Evolutionary conservation across 1,140 invertebrate genomes (phyloP).

Genomic region (Pachyrhynchus sulphureomaculatus): DNA sequence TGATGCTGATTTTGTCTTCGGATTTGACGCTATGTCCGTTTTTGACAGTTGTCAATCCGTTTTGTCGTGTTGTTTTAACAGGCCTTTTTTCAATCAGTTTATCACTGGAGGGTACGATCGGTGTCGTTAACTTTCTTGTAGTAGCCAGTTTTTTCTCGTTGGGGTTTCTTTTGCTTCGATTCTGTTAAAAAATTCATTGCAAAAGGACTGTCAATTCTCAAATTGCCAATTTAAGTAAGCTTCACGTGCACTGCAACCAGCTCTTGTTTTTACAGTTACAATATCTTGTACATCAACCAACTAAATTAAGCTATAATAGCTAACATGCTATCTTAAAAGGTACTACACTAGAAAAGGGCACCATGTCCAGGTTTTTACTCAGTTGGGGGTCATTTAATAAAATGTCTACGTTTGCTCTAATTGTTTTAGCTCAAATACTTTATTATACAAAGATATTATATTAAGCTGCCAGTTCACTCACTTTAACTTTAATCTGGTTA

Average conservation of each 20-base stretch:
- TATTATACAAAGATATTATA: too few relatives aligned
- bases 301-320: not conserved
- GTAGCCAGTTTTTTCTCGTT: conserved; percentile 28
- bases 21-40: conserved; percentile 23
- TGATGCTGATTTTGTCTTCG: conserved; percentile 33
- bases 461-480: too few relatives aligned
- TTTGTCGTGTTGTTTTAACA: conserved; percentile 23
- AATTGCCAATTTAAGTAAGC: not conserved
- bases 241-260: conserved; percentile 1
- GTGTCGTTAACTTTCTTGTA: conserved; percentile 25
- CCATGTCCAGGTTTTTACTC: not conserved
- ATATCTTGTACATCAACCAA: not conserved
- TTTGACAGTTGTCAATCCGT: conserved; percentile 20
- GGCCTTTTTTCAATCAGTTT: conserved; percentile 28
- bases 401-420: too few relatives aligned
- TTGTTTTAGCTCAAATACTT: too few relatives aligned
- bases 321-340: not conserved
- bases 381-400: not conserved
- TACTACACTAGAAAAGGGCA: not conserved
- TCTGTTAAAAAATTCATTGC: conserved; percentile 46
- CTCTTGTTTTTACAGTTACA: not conserved
- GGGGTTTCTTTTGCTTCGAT: conserved; percentile 40
- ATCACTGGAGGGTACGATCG: conserved; percentile 17
- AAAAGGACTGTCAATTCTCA: not conserved
- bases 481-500: too few relatives aligned